phyloP scores from a whole-genome alignment of 1,140 invertebrate species.

The Alviniconcha marisindica region DNA sequence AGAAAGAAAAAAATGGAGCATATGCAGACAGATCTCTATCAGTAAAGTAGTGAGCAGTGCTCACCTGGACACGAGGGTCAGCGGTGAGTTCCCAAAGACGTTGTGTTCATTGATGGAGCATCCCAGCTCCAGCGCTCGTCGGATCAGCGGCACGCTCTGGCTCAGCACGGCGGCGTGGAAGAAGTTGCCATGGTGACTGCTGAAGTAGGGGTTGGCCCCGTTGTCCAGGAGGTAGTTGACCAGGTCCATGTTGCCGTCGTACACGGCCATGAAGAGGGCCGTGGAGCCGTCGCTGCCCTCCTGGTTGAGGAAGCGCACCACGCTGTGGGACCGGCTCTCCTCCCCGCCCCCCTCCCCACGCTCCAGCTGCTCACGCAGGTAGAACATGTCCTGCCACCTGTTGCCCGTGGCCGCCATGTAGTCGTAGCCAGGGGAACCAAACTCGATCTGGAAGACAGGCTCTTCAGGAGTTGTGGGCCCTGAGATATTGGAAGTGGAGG shows the following conservation, averaged over 20 bases:
- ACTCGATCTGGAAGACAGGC: constrained; percentile 21
- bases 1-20: background rate
- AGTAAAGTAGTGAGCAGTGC: background rate
- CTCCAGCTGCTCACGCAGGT: background rate
- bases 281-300: constrained; percentile 54
- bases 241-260: constrained; percentile 56
- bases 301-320: constrained; percentile 39
- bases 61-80: constrained; percentile 42
- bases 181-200: constrained; percentile 52
- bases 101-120: constrained; percentile 49
- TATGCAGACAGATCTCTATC: no score
- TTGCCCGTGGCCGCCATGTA: background rate
- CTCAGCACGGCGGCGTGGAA: constrained; percentile 54
- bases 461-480: background rate
- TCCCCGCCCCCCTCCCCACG: background rate
- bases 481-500: no score
- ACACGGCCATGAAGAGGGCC: constrained; percentile 63
- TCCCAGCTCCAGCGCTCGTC: constrained; percentile 45
- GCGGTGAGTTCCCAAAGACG: constrained; percentile 52
- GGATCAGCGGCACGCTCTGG: constrained; percentile 40
- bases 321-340: background rate
- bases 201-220: constrained; percentile 56
- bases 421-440: constrained; percentile 2
- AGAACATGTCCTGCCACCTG: background rate
- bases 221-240: constrained; percentile 58